phyloP scores from a whole-genome alignment of 2,888 invertebrate species.

The Agonopterix alstromeriana region DNA sequence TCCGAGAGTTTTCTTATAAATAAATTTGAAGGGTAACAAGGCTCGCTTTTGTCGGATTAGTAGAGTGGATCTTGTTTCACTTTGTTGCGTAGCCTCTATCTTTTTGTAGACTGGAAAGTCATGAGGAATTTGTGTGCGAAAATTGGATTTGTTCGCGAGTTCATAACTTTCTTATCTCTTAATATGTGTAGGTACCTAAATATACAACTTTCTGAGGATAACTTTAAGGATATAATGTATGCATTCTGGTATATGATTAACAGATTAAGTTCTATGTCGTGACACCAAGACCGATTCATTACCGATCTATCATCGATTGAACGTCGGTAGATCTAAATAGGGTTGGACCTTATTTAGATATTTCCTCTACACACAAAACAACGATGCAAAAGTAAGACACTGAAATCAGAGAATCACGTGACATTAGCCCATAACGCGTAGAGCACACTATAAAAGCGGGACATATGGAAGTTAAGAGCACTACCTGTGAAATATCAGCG shows the following conservation, averaged over 20 bases:
- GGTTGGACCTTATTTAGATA: too few species aligned
- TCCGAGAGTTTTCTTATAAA: slow-evolving; percentile 78
- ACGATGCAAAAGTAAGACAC: too few species aligned
- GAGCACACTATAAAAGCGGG: slow-evolving; percentile 66
- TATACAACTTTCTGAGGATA: too few species aligned
- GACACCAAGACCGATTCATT: too few species aligned
- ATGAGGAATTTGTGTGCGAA: slow-evolving; percentile 31
- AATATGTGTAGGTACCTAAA: too few species aligned
- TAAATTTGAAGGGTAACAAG: slow-evolving; percentile 78
- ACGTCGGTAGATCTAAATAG: too few species aligned
- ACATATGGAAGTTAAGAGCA: slow-evolving; percentile 71
- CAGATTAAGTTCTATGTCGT: too few species aligned
- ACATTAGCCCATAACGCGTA: slow-evolving; percentile 68
- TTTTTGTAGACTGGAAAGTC: slow-evolving; percentile 62
- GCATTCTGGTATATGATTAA: too few species aligned
- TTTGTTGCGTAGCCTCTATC: slow-evolving; percentile 69
- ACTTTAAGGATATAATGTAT: too few species aligned
- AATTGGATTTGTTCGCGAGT: background rate
- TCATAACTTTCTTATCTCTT: too few species aligned
- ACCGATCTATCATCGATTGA: too few species aligned
- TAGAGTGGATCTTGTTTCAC: slow-evolving; percentile 76
- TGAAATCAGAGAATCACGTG: slow-evolving; percentile 44
- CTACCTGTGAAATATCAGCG: slow-evolving; percentile 74
- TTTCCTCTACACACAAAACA: too few species aligned
- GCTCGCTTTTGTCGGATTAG: slow-evolving; percentile 77